phyloP scores from a whole-genome alignment of 2,113 vertebrate species.

The Beaufortia kweichowensis region DNA sequence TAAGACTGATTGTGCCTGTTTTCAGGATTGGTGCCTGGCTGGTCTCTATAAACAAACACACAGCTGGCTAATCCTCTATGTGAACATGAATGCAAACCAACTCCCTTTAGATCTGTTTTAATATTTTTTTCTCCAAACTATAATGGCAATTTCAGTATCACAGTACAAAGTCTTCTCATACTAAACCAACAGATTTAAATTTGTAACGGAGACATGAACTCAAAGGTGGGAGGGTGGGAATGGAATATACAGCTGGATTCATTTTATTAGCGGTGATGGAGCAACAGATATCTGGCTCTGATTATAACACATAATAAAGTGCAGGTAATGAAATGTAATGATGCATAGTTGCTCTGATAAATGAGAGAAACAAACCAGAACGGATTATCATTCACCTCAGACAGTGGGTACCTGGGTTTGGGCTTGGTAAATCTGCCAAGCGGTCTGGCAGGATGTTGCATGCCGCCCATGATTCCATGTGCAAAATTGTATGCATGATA shows the following conservation, averaged over 20 bases:
- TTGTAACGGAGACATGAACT: no score
- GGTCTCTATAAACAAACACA: background rate
- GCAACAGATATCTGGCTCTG: constrained; percentile 27
- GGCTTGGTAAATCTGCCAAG: constrained; percentile 28
- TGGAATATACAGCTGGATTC: constrained; percentile 21
- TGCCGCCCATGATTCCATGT: no score
- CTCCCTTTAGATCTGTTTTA: background rate
- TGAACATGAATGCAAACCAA: background rate
- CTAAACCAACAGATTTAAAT: no score
- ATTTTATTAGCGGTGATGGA: constrained; percentile 39
- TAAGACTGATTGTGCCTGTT: background rate
- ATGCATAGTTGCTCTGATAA: constrained; percentile 42
- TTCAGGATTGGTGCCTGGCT: background rate
- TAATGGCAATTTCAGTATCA: constrained; percentile 12
- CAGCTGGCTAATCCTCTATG: background rate
- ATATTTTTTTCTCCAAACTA: background rate
- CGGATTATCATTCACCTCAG: constrained; percentile 41
- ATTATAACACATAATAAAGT: constrained; percentile 50
- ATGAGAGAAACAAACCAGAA: constrained; percentile 45
- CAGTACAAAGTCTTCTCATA: no score
- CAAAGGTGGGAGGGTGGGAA: constrained; percentile 39
- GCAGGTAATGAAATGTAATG: constrained; percentile 51
- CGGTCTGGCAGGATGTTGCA: constrained; percentile 2
- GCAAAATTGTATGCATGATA: no score
- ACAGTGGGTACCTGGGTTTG: constrained; percentile 17